Percentiles rank a stretch among this genome's conserved stretches.
phyloP scores from a whole-genome alignment of 2,113 vertebrate species.

The Limnothrissa miodon region DNA sequence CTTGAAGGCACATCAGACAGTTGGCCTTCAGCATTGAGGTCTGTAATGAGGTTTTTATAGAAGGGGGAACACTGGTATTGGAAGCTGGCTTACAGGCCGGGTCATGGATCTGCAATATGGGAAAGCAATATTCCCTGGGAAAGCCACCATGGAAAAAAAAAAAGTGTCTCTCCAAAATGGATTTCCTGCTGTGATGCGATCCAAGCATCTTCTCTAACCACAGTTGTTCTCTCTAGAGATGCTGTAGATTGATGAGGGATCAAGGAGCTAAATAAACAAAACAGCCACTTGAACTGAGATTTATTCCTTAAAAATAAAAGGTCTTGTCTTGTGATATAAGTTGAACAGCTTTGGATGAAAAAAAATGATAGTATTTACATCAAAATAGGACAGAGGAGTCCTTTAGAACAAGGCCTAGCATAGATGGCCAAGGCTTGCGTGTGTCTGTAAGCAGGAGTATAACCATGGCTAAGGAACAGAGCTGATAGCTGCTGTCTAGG shows the following conservation, averaged over 20 bases:
- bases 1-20: constrained; percentile 4
- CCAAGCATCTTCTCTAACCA: background rate
- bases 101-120: background rate
- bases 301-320: background rate
- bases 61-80: background rate
- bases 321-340: background rate
- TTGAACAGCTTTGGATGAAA: background rate
- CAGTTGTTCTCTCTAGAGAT: background rate
- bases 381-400: background rate
- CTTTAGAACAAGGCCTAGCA: background rate
- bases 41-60: constrained; percentile 13
- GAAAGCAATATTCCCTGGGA: constrained; percentile 15
- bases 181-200: background rate
- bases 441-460: background rate
- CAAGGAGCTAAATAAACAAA: background rate
- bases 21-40: background rate
- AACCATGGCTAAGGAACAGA: background rate
- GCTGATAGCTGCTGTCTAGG: background rate
- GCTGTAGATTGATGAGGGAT: background rate
- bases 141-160: background rate
- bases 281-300: background rate
- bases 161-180: background rate
- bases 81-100: background rate
- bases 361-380: background rate
- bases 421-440: background rate